phyloP scores from a whole-genome alignment of 2,113 vertebrate genomes.

The Leucosticte australis region DNA sequence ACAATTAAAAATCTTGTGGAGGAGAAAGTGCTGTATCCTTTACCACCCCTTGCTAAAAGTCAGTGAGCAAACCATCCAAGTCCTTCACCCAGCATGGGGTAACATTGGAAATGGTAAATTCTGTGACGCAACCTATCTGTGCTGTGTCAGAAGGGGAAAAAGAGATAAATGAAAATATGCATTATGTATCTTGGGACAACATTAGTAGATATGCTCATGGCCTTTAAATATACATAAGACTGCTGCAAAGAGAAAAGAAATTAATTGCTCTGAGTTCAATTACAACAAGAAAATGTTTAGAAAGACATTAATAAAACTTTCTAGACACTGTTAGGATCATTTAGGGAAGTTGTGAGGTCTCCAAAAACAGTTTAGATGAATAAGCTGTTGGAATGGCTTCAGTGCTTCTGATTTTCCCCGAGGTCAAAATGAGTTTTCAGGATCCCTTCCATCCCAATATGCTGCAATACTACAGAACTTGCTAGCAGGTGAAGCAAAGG shows the following conservation, averaged over 20 bases:
- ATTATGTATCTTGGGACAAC: not conserved
- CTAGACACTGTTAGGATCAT: not conserved
- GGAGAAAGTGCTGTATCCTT: not conserved
- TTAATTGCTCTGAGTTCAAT: not conserved
- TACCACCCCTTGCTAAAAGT: not conserved
- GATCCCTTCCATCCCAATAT: not conserved
- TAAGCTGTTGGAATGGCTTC: not conserved
- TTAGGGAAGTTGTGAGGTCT: not conserved
- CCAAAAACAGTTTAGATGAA: not conserved
- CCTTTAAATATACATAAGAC: not conserved
- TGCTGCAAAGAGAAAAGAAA: not conserved
- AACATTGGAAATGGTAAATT: not conserved
- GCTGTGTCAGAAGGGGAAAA: not conserved
- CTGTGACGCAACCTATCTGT: not conserved
- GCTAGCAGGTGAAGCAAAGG: not conserved
- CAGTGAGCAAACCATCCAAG: not conserved
- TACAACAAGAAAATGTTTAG: not conserved
- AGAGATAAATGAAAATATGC: not conserved
- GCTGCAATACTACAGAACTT: not conserved
- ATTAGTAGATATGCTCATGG: not conserved
- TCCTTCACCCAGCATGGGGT: not conserved
- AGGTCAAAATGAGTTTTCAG: not conserved
- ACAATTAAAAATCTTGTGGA: not conserved
- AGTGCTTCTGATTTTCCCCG: not conserved
- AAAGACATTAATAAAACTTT: not conserved